phyloP scores from a whole-genome alignment of 30 jellyfish, hydroid and myxozoan genomes.

The Pseudorhiza aurosa region DNA sequence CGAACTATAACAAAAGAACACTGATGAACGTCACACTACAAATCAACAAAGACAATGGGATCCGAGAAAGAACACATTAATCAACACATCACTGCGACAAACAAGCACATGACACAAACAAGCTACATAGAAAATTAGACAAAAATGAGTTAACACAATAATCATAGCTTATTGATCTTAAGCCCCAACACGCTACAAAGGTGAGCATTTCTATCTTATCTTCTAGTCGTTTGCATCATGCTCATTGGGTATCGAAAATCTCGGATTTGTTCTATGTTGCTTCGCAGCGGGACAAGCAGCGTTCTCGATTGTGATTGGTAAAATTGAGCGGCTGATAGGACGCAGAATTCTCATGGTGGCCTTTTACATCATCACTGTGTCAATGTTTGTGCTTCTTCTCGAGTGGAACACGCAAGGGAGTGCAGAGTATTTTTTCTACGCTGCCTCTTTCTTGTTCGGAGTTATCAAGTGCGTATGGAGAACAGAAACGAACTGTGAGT shows the following conservation, averaged over 20 bases:
- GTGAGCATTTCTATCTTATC: too few species aligned
- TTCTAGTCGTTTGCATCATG: conserved; percentile 55
- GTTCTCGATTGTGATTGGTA: conserved; percentile 23
- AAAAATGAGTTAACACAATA: too few species aligned
- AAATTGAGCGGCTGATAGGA: conserved; percentile 16
- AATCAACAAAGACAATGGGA: too few species aligned
- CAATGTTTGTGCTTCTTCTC: conserved; percentile 10
- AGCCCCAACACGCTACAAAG: too few species aligned
- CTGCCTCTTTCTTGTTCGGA: conserved; percentile 6
- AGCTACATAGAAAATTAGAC: too few species aligned
- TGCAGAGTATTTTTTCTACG: conserved; percentile 10
- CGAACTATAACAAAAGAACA: too few species aligned
- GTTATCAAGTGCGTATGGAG: conserved; percentile 34
- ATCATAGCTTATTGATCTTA: too few species aligned
- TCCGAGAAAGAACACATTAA: too few species aligned
- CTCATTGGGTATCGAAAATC: conserved; percentile 32
- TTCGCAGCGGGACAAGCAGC: conserved; percentile 17
- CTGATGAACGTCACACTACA: too few species aligned
- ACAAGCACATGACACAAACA: too few species aligned
- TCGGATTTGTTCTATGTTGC: conserved; percentile 33
- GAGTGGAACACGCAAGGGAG: conserved; percentile 12
- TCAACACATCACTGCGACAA: too few species aligned
- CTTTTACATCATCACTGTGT: not conserved
- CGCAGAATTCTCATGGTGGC: conserved; percentile 17
- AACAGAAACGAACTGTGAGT: conserved; percentile 38